phyloP scores from a whole-genome alignment of 2,797 vertebrate genomes.

The Taeniopygia guttata region DNA sequence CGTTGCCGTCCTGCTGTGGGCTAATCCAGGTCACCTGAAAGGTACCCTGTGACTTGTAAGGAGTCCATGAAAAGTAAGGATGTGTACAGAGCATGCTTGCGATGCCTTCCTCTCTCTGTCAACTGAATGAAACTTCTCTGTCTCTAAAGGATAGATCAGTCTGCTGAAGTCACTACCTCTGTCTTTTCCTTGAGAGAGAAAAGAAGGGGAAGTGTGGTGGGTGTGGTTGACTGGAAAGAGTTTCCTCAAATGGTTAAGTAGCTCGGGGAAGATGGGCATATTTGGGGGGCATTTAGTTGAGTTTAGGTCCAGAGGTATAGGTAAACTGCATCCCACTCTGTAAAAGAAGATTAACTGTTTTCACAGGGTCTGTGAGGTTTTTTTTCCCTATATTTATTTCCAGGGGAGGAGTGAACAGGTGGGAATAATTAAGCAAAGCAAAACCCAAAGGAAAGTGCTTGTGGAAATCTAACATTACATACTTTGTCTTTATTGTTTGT shows the following conservation, averaged over 20 bases:
- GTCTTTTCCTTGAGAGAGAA: neutral
- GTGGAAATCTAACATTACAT: neutral
- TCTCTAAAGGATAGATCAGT: neutral
- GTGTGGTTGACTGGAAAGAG: neutral
- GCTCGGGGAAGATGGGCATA: neutral
- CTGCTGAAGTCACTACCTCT: neutral
- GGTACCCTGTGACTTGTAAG: neutral
- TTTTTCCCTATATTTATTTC: neutral
- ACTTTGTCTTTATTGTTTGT: neutral
- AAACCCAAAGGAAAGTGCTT: neutral
- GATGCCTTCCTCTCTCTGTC: neutral
- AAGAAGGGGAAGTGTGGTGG: neutral
- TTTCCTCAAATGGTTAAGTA: neutral
- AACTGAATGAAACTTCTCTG: neutral
- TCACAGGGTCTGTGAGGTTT: neutral
- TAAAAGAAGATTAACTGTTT: neutral
- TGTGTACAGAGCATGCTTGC: fast-evolving
- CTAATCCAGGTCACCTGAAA: neutral
- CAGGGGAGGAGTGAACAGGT: neutral
- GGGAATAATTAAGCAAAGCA: neutral
- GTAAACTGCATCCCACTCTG: neutral
- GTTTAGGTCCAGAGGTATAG: neutral
- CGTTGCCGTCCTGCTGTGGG: neutral
- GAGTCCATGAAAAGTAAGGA: neutral
- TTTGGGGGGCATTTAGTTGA: neutral